Evolutionary conservation across 2,888 invertebrate genomes (phyloP).

Genomic region (Heliconius ismenius): DNA sequence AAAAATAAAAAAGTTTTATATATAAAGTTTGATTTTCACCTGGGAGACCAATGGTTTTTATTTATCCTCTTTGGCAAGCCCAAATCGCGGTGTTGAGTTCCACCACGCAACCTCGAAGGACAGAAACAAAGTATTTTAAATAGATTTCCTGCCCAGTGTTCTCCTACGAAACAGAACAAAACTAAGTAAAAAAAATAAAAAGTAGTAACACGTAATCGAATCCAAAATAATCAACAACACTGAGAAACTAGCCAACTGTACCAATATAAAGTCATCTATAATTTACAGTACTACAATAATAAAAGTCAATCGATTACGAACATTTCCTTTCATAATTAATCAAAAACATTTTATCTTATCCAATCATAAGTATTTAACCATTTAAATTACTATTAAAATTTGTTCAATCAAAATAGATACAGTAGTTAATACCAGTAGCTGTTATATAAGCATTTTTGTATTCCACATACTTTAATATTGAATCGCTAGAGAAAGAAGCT

Average conservation of each 20-base stretch:
- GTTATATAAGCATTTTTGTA: slow-evolving; percentile 1
- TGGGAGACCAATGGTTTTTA: no score
- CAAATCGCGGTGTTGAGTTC: no score
- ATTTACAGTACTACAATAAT: not conserved
- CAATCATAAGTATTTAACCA: not conserved
- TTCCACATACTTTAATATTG: not conserved
- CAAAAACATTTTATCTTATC: not conserved
- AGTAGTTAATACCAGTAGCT: slow-evolving; percentile 20
- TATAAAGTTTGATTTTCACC: no score
- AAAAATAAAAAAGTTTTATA: no score
- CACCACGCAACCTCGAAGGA: no score
- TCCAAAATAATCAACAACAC: not conserved
- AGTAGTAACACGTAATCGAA: not conserved
- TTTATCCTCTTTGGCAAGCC: no score
- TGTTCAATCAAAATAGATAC: slow-evolving; percentile 3
- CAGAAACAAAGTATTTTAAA: no score
- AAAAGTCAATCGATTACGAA: not conserved
- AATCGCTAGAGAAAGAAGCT: not conserved
- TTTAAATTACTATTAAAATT: not conserved
- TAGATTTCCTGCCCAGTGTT: no score
- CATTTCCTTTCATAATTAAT: slow-evolving; percentile 4
- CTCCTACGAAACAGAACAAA: no score
- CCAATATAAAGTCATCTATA: not conserved
- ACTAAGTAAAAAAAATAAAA: no score
- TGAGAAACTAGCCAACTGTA: not conserved